phyloP scores from a whole-genome alignment of 2,888 invertebrate genomes.

The Oscheius sp. region DNA sequence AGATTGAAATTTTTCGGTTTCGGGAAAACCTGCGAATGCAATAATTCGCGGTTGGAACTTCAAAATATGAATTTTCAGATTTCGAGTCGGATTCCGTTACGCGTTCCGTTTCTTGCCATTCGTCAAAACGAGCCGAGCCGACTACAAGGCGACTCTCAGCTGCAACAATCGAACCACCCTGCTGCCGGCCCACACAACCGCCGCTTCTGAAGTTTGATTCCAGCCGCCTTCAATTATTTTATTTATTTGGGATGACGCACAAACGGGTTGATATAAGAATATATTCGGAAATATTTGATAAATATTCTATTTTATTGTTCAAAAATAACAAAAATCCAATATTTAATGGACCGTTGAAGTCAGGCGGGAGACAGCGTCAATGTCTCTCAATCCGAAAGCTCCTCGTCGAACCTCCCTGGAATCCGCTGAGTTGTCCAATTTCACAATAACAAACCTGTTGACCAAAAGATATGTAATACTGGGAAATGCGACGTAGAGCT shows the following conservation, averaged over 20 bases:
- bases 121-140: constrained; percentile 59
- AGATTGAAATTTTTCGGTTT: too few relatives aligned
- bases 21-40: too few relatives aligned
- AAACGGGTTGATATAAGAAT: constrained; percentile 2
- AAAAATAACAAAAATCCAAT: too few relatives aligned
- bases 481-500: neutral
- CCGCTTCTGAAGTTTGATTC: constrained; percentile 47
- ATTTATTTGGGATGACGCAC: neutral
- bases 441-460: neutral
- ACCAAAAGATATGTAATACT: constrained; percentile 21
- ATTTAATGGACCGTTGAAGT: too few relatives aligned
- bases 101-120: constrained; percentile 72
- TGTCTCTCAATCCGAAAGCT: neutral
- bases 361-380: too few relatives aligned
- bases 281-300: neutral
- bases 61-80: constrained; percentile 77
- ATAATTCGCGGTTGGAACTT: neutral
- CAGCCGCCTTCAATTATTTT: neutral
- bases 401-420: constrained; percentile 2
- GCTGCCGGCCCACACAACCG: constrained; percentile 44
- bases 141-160: constrained; percentile 54
- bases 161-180: constrained; percentile 46
- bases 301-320: too few relatives aligned
- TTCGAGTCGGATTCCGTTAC: constrained; percentile 77
- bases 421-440: neutral